Evolutionary conservation across 2,888 invertebrate genomes (phyloP), one percentile per base, ranked within the genome.

Genomic region (Allacma fusca): DNA sequence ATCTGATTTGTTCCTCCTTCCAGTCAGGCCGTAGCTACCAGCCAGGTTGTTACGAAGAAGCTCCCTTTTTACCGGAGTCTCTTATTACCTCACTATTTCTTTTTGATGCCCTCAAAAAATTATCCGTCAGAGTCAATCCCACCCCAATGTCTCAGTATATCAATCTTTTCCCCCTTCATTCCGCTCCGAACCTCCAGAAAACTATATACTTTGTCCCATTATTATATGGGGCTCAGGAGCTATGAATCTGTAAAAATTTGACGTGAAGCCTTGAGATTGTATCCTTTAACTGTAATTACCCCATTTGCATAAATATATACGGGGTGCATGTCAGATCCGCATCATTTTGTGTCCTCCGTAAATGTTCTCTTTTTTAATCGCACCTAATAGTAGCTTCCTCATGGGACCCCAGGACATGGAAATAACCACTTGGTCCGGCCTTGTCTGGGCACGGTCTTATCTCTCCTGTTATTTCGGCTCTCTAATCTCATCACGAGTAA

Each of bases 1-100:
- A 70, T 70, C 26, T 43, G 28, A 21, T 50, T 19, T 50, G 50
- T 50, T 50, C 50, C 70, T 69, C 43, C 43, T 23, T 26, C 50
- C 50, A 50, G 50, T 50, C 50, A 50, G 50, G 50, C 50, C n/a
- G 50, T 44, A 70, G 40, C 70, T 70, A 70, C 26, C 28, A 50
- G 50, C 44, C 16, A 34, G 28, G 16, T 34, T 26, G 1, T 21
- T 44, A 26, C 23, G 21, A 13, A n/a, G 5, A 19, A 34, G 13
- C 34, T 68, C 21, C 9, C 1, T 50, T 50, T 50, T 40, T 5
- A 40, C 13, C 26, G 2, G 13, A 5, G 24, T 13, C 26, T 28
- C 65, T 65, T 65, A 2, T 65, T 16, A 19, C 28, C 9, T 29
- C 24, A 4, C 65, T 65, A 65, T 16, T 65, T 7, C 21, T 62